Conservation (phyloP, 2,888 invertebrate species). For the Thera obeliscata region DNA sequence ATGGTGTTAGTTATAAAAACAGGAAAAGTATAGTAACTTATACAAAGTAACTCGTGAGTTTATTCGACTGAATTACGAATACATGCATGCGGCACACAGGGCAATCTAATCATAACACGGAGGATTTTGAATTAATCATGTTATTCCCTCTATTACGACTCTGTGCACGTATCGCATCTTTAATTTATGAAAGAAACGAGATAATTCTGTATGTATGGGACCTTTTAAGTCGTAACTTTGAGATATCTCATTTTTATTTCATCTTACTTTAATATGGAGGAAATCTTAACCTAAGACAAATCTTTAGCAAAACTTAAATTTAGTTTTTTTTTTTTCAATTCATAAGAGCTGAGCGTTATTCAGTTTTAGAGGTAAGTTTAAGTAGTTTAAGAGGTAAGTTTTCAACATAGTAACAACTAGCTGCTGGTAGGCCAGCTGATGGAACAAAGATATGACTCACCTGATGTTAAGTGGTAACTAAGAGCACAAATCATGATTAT, state of each 20-base stretch:
- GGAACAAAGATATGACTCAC: no score
- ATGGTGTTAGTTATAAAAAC: no score
- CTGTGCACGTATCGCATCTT: slow-evolving; percentile 42
- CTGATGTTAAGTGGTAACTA: no score
- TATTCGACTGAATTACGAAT: slow-evolving; percentile 31
- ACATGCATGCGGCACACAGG: slow-evolving; percentile 37
- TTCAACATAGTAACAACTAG: no score
- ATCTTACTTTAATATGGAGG: slow-evolving; percentile 5
- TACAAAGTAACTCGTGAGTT: slow-evolving; percentile 8
- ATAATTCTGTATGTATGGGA: slow-evolving; percentile 25
- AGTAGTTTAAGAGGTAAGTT: no score
- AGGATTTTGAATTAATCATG: slow-evolving; percentile 60
- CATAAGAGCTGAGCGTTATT: no score
- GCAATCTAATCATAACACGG: slow-evolving; percentile 44
- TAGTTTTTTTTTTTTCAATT: no score
- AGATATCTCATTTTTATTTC: slow-evolving; percentile 20
- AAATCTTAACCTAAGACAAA: neutral
- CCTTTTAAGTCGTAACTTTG: slow-evolving; percentile 4
- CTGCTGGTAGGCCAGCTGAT: no score
- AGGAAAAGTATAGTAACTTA: no score
- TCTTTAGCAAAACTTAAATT: neutral
- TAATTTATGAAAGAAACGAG: slow-evolving; percentile 34
- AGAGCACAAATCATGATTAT: no score
- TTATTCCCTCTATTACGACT: slow-evolving; percentile 44
- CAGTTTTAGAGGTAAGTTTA: no score